Evolutionary conservation across 2,888 invertebrate genomes (phyloP), one percentile per base, ranked within the genome.

Genomic region (Agriotes lineatus): DNA sequence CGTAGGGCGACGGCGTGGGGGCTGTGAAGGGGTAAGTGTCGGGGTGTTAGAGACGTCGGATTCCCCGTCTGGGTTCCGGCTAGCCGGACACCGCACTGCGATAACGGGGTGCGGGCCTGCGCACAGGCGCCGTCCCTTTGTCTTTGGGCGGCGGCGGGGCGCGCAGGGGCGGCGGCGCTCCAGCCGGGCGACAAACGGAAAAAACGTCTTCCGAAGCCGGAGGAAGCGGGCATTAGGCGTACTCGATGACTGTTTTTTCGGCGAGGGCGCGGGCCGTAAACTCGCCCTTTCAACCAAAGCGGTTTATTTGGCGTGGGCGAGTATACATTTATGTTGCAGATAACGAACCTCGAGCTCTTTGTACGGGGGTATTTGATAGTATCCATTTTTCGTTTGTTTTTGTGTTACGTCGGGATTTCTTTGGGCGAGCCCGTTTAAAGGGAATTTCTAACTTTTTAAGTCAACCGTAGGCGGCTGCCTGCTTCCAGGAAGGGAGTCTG

Each of bases 51-150:
- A 71, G 71, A 72, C 70, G 69, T 75, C 67, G 77, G 79, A 78
- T 76, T 78, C 77, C 71, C 79, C 77, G 80, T 80, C 80, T 80
- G 77, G 79, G 75, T 75, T 69, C 76, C 74, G 80, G 73, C 80
- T 80, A 80, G 80, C 80, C 80, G 77, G 75, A 72, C 74, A 72
- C 74, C 72, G 74, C 75, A 72, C 74, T 70, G 72, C 76, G 74
- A 71, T 66, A 69, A 70, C 66, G 71, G 62, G 52, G 67, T 61
- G 65, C 54, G 61, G 30, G 61, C 69, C 59, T 69, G 69, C 69
- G 69, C 69, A 42, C 30, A 60, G 64, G 44, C 60, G 22, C 22
- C 45, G 45, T 63, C 64, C 52, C 68, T 64, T 68, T 68, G 68
- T 68, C 61, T 56, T 35, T 30, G 52, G 33, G 16, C 33, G 14